phyloP scores from a whole-genome alignment of 2,888 invertebrate genomes.

The Achlya flavicornis region DNA sequence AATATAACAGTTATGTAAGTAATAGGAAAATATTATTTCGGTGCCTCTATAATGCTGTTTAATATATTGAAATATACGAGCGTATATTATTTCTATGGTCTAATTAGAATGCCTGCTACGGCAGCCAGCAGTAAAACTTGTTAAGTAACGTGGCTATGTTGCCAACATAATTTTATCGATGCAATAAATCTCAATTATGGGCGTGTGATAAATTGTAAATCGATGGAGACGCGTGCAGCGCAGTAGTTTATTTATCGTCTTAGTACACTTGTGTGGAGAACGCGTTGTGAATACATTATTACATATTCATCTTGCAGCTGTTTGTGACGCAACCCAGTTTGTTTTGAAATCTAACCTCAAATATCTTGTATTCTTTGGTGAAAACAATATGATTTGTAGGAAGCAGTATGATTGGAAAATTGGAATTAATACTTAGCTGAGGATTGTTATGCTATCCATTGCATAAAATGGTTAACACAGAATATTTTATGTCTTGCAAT shows the following conservation, averaged over 20 bases:
- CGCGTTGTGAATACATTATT: slow-evolving; percentile 37
- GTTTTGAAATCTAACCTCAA: neutral
- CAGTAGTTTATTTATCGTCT: slow-evolving; percentile 43
- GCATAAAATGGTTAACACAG: no score
- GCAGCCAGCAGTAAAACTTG: neutral
- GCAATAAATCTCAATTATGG: slow-evolving; percentile 42
- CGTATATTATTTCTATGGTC: neutral
- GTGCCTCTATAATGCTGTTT: neutral
- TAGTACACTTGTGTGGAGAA: slow-evolving; percentile 28
- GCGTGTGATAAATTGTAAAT: slow-evolving; percentile 41
- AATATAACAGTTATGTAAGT: no score
- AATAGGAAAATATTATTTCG: neutral
- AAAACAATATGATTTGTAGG: neutral
- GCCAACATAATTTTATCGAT: slow-evolving; percentile 29
- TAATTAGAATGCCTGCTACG: neutral
- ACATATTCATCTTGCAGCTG: slow-evolving; percentile 31
- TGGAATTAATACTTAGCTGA: slow-evolving; percentile 10
- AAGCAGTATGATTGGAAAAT: neutral
- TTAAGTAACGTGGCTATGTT: slow-evolving; percentile 1
- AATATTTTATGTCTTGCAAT: no score
- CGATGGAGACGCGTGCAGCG: slow-evolving; percentile 35
- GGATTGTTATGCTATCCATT: no score
- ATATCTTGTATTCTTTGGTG: neutral
- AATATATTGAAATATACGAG: neutral
- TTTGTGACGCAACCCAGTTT: slow-evolving; percentile 21